Base-by-base conservation (phyloP, 2,113 vertebrate species). In the Corythornis vintsioides region DNA sequence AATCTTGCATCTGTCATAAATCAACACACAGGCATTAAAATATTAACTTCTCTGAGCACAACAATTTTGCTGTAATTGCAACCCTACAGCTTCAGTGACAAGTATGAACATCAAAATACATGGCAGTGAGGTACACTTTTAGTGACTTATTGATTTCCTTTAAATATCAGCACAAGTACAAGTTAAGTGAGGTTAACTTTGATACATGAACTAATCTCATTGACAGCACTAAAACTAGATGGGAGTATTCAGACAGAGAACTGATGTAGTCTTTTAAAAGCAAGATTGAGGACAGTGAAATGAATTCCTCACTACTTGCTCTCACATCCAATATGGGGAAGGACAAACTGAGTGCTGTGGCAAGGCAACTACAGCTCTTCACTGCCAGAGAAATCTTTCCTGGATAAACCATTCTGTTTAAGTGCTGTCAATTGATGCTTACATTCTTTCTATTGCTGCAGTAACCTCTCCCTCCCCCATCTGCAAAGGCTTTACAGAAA, bases 401-500 rank as follows among this genome's bases (percentile, higher is more conserved):
- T 63, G 42, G 88, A 84, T 72, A 85, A 91, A 91, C 9, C 38
- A 6, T 38, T 75, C 43, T 75, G 60, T 89, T 63, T 85, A 86
- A 90, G 53, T 29, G 55, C 42, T 87, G 40, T 50, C 87, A 92
- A 82, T 19, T 75, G 35, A n/a, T 40, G 28, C 10, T 92, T 88
- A 88, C 0, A 1, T 79, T 78, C 70, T 74, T 92, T 67, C 53
- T 71, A 31, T 67, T 89, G 59, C 21, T 31, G 76, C 70, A 72
- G 35, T 84, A 90, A 91, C 63, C 47, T 91, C 67, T 66, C 50
- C 48, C 28, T 79, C 28, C 31, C 29, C 24, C 26, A 89, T 47
- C 55, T 64, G 66, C 53, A 89, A 89, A 90, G 78, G 45, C 57
- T 92, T 82, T 87, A 79, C 4, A 72, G 70, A 89, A 93, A 91